These are phyloP conservation scores for Eremobia ochroleuca DNA, from an alignment of 2,888 invertebrate genomes.

Conservation along the genomic window DNA sequence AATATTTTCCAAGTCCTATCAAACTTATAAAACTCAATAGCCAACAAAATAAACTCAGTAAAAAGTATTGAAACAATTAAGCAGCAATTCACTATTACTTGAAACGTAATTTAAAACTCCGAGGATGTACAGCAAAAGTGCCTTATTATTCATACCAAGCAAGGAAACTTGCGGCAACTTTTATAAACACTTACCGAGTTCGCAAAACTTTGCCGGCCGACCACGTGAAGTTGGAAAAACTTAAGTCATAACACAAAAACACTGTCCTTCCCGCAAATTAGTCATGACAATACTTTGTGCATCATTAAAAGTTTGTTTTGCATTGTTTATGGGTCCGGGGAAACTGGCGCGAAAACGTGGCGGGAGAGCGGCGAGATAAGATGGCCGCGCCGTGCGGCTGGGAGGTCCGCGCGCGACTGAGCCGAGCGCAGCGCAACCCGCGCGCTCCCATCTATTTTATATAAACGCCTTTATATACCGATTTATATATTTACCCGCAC, in stretches of 20 bases:
- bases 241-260: slow-evolving; percentile 66
- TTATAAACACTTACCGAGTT: slow-evolving; percentile 71
- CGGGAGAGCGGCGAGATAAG: slow-evolving; percentile 43
- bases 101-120: slow-evolving; percentile 36
- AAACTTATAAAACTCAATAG: neutral
- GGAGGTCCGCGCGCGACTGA: slow-evolving; percentile 85
- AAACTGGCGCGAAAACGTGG: slow-evolving; percentile 72
- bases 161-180: slow-evolving; percentile 59
- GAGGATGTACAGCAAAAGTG: slow-evolving; percentile 17
- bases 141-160: slow-evolving; percentile 56
- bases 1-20: neutral
- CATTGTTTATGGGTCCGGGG: slow-evolving; percentile 50
- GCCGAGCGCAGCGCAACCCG: slow-evolving; percentile 77
- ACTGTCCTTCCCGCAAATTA: slow-evolving; percentile 58
- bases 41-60: neutral
- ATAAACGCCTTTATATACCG: slow-evolving; percentile 89
- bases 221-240: slow-evolving; percentile 61
- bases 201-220: slow-evolving; percentile 57
- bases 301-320: slow-evolving; percentile 56
- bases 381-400: slow-evolving; percentile 68
- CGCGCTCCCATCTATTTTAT: slow-evolving; percentile 86
- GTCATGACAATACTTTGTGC: slow-evolving; percentile 60
- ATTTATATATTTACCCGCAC: slow-evolving; percentile 91
- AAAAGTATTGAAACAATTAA: slow-evolving; percentile 17
- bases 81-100: slow-evolving; percentile 19